phyloP scores from a whole-genome alignment of 2,888 invertebrate species.

The Melanophora roralis region DNA sequence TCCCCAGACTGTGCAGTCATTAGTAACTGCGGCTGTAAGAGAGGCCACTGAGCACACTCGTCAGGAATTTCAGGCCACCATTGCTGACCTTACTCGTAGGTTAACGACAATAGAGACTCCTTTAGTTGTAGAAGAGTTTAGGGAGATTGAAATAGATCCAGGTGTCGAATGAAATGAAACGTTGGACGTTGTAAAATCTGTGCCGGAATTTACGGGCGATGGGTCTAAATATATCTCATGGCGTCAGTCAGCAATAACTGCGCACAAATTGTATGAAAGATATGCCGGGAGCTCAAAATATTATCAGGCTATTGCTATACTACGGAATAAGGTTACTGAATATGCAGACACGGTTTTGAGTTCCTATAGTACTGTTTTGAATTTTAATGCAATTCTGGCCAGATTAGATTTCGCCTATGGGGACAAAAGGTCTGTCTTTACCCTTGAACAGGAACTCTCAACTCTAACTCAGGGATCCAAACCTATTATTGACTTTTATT shows the following conservation, averaged over 20 bases:
- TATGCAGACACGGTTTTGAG: conserved; percentile 19
- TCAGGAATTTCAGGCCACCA: not conserved
- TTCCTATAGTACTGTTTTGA: not conserved
- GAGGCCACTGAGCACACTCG: too few relatives aligned
- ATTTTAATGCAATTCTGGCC: conserved; percentile 28
- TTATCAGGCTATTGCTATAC: conserved; percentile 19
- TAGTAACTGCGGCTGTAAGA: too few relatives aligned
- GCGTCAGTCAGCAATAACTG: conserved; percentile 19
- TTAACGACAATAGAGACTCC: not conserved
- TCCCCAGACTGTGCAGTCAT: too few relatives aligned
- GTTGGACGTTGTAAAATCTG: not conserved
- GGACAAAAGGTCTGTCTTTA: not conserved
- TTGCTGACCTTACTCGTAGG: not conserved
- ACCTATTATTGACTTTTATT: conserved; percentile 29
- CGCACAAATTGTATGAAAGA: conserved; percentile 14
- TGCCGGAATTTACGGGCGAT: not conserved
- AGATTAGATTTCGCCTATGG: conserved; percentile 37
- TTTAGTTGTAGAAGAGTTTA: not conserved
- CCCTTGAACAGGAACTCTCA: not conserved
- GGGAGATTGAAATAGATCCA: not conserved
- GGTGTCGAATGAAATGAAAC: conserved; percentile 3
- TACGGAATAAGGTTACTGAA: conserved; percentile 5
- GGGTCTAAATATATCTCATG: conserved; percentile 10
- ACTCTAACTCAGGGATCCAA: conserved; percentile 17
- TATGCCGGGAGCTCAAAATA: not conserved